Evolutionary conservation across 2,888 invertebrate species (phyloP), one percentile per base, ranked within the genome.

Genomic region (Busseola fusca): DNA sequence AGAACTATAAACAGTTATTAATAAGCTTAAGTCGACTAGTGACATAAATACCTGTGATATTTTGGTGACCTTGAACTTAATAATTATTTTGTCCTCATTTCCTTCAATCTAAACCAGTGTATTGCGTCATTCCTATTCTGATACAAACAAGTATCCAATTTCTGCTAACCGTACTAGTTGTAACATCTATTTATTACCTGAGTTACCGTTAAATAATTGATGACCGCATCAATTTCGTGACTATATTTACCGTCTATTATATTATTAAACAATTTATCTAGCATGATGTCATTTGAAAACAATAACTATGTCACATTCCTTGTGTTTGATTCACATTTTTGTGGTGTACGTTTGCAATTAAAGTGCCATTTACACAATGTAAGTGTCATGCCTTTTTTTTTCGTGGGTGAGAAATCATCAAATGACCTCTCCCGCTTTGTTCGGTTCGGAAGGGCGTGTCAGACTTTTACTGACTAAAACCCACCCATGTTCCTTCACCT

Each of bases 151-250:
- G 7, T n/a, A 18, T 57, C 37, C 14, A 30, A 42, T 56, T 21
- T 45, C 14, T 12, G 40, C 25, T 56, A 27, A 67, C 14, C 12
- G 1, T 18, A n/a, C 10, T 27, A 16, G 30, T 52, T 18, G 3
- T 37, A 16, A 21, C 14, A n/a, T 63, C 21, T 66, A 54, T 57
- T 78, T 59, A 59, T 59, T 59, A 52, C n/a, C 25, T 27, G 67
- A 80, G 64, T 72, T 45, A 56, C 48, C 2, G 16, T 68, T 56
- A 52, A 76, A 66, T 65, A 25, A 52, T 58, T 59, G 45, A 64
- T 70, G 69, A 76, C 56, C 30, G 25, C 63, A 80, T 70, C 34
- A 25, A 68, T 56, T 59, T 62, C 48, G n/a, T 57, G n/a, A 59
- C n/a, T 45, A 50, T 60, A 57, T 30, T 64, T 37, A 63, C 18